Evolutionary conservation across 1,140 invertebrate genomes (phyloP), one percentile per base, ranked within the genome.

Genomic region (Drosophila auraria): DNA sequence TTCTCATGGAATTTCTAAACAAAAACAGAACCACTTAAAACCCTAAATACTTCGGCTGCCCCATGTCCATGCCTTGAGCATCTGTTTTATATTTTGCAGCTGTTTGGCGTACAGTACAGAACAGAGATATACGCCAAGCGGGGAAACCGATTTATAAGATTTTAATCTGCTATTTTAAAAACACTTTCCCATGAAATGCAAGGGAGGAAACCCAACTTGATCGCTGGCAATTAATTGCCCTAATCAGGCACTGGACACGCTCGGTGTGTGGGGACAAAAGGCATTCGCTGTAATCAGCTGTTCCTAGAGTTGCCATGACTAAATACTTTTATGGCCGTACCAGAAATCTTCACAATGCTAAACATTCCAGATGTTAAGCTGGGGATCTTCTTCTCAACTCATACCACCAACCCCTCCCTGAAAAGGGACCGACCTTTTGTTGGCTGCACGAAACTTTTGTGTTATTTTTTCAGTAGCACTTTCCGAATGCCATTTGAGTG

Each of bases 401-500:
- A 49, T 38, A 23, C 17, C 42, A 27, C 17, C 42, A 27, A 9
- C 23, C 27, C 36, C 33, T 40, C n/a, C 33, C 33, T 36, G 33
- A 36, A 36, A 11, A 3, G 9, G 33, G 11, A 11, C 11, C 30
- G 30, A 33, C 33, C 75, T 66, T 75, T 84, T 89, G 86, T 90
- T 87, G 66, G 40, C 51, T 62, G 80, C 80, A 80, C 77, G 83
- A 80, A 87, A 72, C 81, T 90, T 82, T 87, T 89, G 81, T 90
- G 73, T 90, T 89, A 82, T 86, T 90, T 90, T 66, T 90, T 75
- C 86, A 90, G 86, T 90, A 90, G 86, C 86, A 91, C 86, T 90
- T 90, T 82, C 66, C 81, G 87, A 90, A 90, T 89, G 86, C 86
- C 86, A 89, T 89, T 89, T 87, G 80, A 87, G 78, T 89, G 84